These are phyloP conservation scores for Quadroppia sp. DNA, from an alignment of 2,888 invertebrate genomes.

Conservation along the genomic window DNA sequence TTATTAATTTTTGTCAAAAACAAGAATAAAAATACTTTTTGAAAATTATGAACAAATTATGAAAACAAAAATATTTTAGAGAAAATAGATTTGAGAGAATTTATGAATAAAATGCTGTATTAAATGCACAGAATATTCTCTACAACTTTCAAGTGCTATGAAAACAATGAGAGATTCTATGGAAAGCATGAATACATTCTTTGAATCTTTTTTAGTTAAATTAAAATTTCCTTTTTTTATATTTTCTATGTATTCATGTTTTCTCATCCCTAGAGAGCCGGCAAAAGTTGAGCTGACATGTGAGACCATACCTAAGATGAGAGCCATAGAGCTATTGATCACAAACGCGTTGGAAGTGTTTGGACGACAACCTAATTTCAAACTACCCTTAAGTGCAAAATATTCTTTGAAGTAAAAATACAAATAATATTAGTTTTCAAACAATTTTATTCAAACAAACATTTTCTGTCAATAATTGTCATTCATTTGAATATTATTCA, in stretches of 20 bases:
- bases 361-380: slow-evolving; percentile 6
- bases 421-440: no score
- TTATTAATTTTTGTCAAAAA: background rate
- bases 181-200: background rate
- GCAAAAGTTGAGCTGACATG: background rate
- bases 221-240: background rate
- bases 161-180: background rate
- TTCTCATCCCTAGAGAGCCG: background rate
- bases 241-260: background rate
- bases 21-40: background rate
- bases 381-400: background rate
- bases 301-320: slow-evolving; percentile 22
- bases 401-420: background rate
- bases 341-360: slow-evolving; percentile 12
- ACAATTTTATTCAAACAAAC: no score
- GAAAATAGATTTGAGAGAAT: no score
- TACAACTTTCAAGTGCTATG: background rate
- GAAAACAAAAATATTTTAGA: background rate
- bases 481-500: no score
- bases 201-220: background rate
- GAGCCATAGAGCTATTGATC: slow-evolving; percentile 37
- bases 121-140: background rate
- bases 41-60: no score
- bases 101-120: background rate
- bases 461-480: no score